phyloP scores from a whole-genome alignment of 1,140 invertebrate genomes.

The Drosophila sechellia region DNA sequence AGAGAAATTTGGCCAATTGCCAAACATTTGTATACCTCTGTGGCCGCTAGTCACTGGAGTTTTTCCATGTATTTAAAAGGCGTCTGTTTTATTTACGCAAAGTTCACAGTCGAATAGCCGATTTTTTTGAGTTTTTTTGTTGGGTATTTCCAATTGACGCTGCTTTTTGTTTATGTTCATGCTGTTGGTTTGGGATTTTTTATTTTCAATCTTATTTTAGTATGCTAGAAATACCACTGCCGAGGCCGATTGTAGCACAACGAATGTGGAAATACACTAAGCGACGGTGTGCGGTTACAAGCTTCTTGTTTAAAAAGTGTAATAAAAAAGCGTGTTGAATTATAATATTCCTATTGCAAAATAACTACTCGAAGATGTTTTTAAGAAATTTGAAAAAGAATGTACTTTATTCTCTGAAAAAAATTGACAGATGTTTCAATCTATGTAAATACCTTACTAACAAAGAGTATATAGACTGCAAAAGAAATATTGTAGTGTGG shows the following conservation, averaged over 20 bases:
- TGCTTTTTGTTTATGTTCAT: constrained; percentile 55
- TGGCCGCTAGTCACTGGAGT: constrained; percentile 31
- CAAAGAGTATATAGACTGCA: constrained; percentile 16
- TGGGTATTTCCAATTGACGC: constrained; percentile 57
- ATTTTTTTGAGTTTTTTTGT: constrained; percentile 39
- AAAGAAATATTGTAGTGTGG: constrained; percentile 42
- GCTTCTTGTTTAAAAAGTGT: too few relatives aligned
- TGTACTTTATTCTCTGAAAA: neutral
- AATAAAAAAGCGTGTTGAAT: too few relatives aligned
- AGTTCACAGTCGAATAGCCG: constrained; percentile 40
- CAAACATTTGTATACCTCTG: constrained; percentile 33
- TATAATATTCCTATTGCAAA: too few relatives aligned
- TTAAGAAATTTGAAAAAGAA: neutral
- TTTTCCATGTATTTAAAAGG: constrained; percentile 43
- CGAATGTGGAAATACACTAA: constrained; percentile 15
- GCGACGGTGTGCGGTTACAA: neutral
- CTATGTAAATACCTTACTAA: neutral
- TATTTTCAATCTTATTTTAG: constrained; percentile 20
- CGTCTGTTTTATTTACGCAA: constrained; percentile 56
- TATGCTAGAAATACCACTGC: constrained; percentile 21
- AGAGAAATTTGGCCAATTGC: constrained; percentile 31
- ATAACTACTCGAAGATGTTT: too few relatives aligned
- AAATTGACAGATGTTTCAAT: too few relatives aligned
- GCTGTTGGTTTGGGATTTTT: constrained; percentile 28
- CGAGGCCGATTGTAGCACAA: neutral